A percentile compares a stretch with the other conserved stretches of the same genome.
Evolutionary conservation across 2,113 vertebrate species (phyloP).

Genomic region (Stegostoma tigrinum): DNA sequence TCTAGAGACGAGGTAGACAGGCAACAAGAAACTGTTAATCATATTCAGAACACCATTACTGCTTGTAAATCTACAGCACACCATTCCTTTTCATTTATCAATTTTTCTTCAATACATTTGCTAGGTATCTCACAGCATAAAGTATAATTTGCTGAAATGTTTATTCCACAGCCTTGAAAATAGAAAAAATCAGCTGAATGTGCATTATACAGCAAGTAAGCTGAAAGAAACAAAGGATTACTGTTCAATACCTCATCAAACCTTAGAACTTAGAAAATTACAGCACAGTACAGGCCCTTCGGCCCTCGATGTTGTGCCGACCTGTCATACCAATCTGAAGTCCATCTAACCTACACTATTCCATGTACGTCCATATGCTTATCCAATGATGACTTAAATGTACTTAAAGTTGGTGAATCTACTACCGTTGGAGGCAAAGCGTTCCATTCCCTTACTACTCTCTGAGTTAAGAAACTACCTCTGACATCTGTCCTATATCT

Average conservation of each 20-base stretch:
- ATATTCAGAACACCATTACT: not conserved
- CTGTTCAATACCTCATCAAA: not conserved
- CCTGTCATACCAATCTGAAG: no score
- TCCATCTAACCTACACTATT: no score
- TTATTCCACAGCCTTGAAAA: not conserved
- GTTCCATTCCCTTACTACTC: no score
- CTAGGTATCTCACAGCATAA: not conserved
- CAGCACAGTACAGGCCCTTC: no score
- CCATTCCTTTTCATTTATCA: not conserved
- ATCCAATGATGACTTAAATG: no score
- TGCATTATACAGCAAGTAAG: not conserved
- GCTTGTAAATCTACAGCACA: not conserved
- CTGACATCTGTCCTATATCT: no score
- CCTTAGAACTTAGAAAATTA: no score
- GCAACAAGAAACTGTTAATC: not conserved
- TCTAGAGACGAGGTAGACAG: not conserved
- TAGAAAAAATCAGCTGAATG: not conserved
- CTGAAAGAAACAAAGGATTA: not conserved
- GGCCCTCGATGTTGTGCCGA: no score
- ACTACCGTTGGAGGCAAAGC: no score
- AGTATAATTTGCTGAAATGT: not conserved
- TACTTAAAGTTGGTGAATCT: no score
- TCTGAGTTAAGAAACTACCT: no score
- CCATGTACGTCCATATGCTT: no score
- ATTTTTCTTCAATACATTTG: not conserved